These are phyloP conservation scores for Oryzias melastigma DNA, from an alignment of 2,113 vertebrate species.

Conservation along the genomic window DNA sequence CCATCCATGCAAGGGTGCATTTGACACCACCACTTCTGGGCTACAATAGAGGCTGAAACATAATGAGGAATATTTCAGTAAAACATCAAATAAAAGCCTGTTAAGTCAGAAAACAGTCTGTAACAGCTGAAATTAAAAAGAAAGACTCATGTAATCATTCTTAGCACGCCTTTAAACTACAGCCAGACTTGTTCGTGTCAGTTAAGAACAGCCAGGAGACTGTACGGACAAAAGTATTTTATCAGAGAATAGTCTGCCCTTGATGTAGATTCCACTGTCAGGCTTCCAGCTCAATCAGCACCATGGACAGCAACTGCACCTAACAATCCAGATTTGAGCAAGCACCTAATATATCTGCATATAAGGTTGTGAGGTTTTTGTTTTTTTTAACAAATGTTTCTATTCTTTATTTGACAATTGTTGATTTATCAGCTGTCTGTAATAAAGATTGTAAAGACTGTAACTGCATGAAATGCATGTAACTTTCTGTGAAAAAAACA, in stretches of 20 bases:
- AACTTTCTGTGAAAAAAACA: constrained; percentile 1
- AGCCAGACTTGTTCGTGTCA: background rate
- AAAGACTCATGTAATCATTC: background rate
- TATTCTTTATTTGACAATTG: too few species aligned
- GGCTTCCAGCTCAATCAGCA: background rate
- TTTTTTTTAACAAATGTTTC: too few species aligned
- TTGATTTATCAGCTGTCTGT: too few species aligned
- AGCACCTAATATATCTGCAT: too few species aligned
- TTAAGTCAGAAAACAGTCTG: too few species aligned
- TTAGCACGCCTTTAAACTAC: background rate
- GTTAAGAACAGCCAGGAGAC: background rate
- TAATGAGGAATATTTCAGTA: background rate
- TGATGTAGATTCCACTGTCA: constrained; percentile 17
- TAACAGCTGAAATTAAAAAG: background rate
- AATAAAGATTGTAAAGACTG: background rate
- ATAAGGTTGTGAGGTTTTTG: too few species aligned
- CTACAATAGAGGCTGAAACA: constrained; percentile 88
- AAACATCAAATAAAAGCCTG: background rate
- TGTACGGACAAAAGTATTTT: background rate
- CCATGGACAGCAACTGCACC: constrained; percentile 7
- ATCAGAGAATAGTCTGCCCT: background rate
- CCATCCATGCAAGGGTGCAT: constrained; percentile 96
- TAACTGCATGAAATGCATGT: background rate
- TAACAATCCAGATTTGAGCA: background rate
- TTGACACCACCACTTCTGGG: constrained; percentile 98